phyloP scores from a whole-genome alignment of 2,888 invertebrate genomes.

The Polia nebulosa region DNA sequence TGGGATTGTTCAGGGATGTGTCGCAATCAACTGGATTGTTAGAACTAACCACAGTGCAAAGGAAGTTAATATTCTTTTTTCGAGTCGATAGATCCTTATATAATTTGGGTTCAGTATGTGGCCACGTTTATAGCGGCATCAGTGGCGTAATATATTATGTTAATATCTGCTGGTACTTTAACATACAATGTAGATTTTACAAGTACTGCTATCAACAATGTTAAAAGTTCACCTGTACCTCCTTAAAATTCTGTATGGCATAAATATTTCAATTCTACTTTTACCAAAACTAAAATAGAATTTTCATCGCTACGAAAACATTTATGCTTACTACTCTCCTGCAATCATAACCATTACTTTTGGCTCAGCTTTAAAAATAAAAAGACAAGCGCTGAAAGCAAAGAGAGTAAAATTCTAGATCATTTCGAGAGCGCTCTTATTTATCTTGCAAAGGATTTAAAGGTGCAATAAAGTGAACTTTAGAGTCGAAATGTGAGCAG shows the following conservation, averaged over 20 bases:
- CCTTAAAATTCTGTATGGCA: background rate
- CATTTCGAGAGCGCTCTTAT: conserved; percentile 23
- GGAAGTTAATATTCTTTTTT: background rate
- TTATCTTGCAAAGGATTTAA: conserved; percentile 36
- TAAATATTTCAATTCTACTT: conserved; percentile 30
- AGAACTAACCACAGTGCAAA: background rate
- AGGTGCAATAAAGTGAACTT: conserved; percentile 52
- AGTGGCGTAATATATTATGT: background rate
- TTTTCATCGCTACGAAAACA: conserved; percentile 34
- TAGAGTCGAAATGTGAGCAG: conserved; percentile 22
- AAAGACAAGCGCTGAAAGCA: conserved; percentile 20
- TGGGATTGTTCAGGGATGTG: conserved; percentile 21
- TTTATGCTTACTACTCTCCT: conserved; percentile 21
- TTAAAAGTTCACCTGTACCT: background rate
- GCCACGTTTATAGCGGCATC: background rate
- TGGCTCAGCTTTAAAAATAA: conserved; percentile 26
- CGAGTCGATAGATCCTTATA: background rate
- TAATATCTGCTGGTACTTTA: background rate
- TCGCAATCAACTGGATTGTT: conserved; percentile 34
- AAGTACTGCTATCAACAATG: background rate
- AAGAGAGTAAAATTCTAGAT: conserved; percentile 23
- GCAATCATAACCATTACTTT: conserved; percentile 30
- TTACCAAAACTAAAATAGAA: conserved; percentile 17
- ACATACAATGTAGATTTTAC: no score
- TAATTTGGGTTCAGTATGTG: background rate